A percentile compares a stretch with the other conserved stretches of the same genome.
Conservation (phyloP, 2,888 invertebrate genomes). For the Philhelius pedissequus region DNA sequence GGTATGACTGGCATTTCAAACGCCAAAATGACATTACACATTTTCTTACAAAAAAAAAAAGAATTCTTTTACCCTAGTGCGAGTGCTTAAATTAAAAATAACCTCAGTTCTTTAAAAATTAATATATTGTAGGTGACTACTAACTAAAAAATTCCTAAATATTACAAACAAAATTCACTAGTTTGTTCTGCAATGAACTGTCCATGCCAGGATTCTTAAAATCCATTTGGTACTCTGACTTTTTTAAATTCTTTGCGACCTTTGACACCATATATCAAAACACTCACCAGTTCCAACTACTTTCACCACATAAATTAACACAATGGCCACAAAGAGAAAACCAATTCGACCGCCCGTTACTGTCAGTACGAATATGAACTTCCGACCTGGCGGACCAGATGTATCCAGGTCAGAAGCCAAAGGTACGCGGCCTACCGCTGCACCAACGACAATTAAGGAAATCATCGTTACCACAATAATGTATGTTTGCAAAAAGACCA, state of each 20-base stretch:
- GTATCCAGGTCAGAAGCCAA: conserved; percentile 80
- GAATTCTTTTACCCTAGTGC: no score
- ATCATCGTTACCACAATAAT: conserved; percentile 90
- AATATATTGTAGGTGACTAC: background rate
- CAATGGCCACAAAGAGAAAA: conserved; percentile 79
- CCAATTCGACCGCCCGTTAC: conserved; percentile 76
- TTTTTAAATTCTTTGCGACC: conserved; percentile 37
- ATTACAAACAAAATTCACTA: background rate
- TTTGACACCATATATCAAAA: conserved; percentile 47
- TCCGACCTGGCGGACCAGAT: conserved; percentile 81
- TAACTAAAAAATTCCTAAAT: background rate
- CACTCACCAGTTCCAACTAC: background rate
- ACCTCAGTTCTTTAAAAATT: background rate
- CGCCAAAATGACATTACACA: no score
- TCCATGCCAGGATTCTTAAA: background rate
- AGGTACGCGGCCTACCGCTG: conserved; percentile 89
- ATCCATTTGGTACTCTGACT: background rate
- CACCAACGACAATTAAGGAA: conserved; percentile 90
- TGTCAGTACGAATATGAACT: conserved; percentile 80
- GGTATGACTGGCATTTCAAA: no score
- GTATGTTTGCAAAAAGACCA: conserved; percentile 91
- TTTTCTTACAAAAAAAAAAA: no score
- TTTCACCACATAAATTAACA: conserved; percentile 18
- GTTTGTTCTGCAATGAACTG: background rate
- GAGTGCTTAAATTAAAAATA: no score